Conservation (phyloP, 1,140 invertebrate species). For the Geopemphigus sp. region DNA sequence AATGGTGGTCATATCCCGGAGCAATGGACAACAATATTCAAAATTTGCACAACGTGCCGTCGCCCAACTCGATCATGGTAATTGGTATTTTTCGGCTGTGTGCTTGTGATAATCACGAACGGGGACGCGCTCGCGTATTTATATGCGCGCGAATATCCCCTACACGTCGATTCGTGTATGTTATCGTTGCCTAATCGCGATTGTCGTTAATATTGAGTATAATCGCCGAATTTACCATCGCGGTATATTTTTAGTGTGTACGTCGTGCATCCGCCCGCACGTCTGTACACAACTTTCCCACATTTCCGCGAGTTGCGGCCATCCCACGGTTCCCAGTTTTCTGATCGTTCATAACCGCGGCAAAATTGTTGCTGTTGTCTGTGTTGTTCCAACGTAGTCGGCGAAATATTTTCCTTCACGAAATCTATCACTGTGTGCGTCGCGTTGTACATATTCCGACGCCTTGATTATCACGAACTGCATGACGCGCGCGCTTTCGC, state of each 20-base stretch:
- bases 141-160: neutral
- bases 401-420: neutral
- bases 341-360: neutral
- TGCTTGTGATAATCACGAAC: slow-evolving; percentile 22
- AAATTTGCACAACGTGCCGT: slow-evolving; percentile 48
- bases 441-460: neutral
- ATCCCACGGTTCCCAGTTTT: neutral
- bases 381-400: neutral
- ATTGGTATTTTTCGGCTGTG: neutral
- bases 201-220: too few relatives aligned
- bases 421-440: neutral
- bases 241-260: neutral
- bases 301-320: neutral
- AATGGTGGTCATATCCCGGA: slow-evolving; percentile 61
- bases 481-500: neutral
- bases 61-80: slow-evolving; percentile 44
- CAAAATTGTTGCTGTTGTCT: neutral
- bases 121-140: neutral
- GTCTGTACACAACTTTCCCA: neutral
- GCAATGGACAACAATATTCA: slow-evolving; percentile 49
- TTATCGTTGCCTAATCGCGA: too few relatives aligned
- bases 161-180: neutral
- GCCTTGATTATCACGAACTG: neutral
- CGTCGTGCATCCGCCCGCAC: neutral
- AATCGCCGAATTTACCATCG: too few relatives aligned